Evolutionary conservation across 2,888 invertebrate species (phyloP).

Genomic region (Hydraecia micacea): DNA sequence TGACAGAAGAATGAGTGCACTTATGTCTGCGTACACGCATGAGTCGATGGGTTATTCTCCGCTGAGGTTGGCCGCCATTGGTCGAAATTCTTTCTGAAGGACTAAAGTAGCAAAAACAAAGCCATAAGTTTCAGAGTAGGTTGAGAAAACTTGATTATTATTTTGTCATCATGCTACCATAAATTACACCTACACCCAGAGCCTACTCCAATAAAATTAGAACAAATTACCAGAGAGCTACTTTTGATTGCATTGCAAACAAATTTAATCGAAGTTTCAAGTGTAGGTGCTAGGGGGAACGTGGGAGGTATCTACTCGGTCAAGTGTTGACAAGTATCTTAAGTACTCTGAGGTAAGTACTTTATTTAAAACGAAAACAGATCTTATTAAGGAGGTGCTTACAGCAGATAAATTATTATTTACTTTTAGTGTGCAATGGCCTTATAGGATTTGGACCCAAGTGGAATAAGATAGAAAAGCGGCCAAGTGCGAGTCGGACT

Average conservation of each 20-base stretch:
- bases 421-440: neutral
- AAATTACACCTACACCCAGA: neutral
- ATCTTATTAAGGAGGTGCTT: neutral
- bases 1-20: neutral
- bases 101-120: neutral
- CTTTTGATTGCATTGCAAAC: conserved; percentile 57
- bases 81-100: neutral
- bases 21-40: too few species aligned
- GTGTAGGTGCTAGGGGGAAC: conserved; percentile 25
- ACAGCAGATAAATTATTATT: neutral
- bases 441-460: neutral
- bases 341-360: conserved; percentile 19
- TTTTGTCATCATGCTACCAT: neutral
- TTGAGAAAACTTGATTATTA: neutral
- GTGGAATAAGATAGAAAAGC: neutral
- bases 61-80: neutral
- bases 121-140: neutral
- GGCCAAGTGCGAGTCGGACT: neutral
- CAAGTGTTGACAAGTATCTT: conserved; percentile 24
- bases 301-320: conserved; percentile 48
- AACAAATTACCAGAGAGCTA: conserved; percentile 40
- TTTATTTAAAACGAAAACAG: conserved; percentile 28
- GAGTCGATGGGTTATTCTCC: neutral
- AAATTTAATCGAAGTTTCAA: conserved; percentile 51
- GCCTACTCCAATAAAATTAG: conserved; percentile 19